Evolutionary conservation across 2,888 invertebrate species (phyloP).

Genomic region (Pachydiplax longipennis): DNA sequence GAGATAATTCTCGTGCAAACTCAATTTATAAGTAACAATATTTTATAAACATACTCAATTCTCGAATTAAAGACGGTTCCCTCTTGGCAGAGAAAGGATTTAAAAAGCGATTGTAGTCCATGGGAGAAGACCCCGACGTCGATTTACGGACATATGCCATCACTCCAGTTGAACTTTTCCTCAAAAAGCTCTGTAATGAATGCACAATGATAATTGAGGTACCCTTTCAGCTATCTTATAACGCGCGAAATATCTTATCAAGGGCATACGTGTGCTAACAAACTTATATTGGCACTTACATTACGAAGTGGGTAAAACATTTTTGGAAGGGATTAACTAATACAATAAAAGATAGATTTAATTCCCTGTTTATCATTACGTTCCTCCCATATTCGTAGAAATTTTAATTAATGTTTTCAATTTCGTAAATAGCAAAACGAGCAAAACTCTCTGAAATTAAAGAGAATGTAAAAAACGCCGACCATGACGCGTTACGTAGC

Average conservation of each 20-base stretch:
- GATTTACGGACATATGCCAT: background rate
- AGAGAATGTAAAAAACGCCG: background rate
- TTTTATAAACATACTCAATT: conserved; percentile 59
- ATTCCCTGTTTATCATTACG: background rate
- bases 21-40: background rate
- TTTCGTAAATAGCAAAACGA: background rate
- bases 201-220: no score
- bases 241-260: no score
- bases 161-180: background rate
- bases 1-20: background rate
- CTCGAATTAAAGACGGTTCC: conserved; percentile 63
- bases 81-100: conserved; percentile 62
- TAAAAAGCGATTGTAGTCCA: conserved; percentile 63
- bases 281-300: background rate
- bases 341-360: background rate
- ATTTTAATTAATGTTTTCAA: background rate
- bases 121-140: conserved; percentile 47
- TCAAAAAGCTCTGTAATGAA: background rate
- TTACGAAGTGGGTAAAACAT: background rate
- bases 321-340: background rate
- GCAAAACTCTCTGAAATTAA: background rate
- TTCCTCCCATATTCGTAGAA: background rate
- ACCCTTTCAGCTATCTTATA: no score
- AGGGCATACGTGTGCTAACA: background rate
- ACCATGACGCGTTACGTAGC: background rate